phyloP scores from a whole-genome alignment of 2,113 vertebrate species.

The Rhinoptilus africanus region DNA sequence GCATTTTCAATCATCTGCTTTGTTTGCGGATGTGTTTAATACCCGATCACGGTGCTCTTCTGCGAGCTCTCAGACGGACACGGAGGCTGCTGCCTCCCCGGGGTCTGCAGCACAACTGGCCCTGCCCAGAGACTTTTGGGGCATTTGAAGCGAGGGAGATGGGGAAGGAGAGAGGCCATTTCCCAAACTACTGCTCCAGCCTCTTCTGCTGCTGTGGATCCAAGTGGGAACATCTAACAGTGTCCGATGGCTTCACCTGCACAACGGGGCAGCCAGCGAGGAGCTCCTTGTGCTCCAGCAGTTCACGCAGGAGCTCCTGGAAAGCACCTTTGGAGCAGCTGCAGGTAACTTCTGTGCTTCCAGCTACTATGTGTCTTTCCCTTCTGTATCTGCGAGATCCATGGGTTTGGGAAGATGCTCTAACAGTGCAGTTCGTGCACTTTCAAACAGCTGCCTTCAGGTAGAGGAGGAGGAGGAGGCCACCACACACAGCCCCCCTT shows the following conservation, averaged over 20 bases:
- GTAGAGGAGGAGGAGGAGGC: not conserved
- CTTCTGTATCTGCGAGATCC: not conserved
- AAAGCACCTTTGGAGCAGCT: not conserved
- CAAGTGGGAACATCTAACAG: not conserved
- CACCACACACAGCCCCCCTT: not conserved
- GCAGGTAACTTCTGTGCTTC: not conserved
- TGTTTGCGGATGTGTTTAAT: not conserved
- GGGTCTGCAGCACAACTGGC: not conserved
- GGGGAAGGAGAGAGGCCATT: not conserved
- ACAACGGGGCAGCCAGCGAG: fast-evolving
- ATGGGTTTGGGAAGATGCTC: not conserved
- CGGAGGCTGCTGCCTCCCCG: not conserved
- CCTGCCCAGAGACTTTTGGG: not conserved
- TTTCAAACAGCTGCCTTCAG: not conserved
- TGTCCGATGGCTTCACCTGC: fast-evolving
- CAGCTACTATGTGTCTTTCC: not conserved
- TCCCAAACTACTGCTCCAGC: not conserved
- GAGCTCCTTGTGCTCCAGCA: not conserved
- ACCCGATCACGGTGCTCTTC: not conserved
- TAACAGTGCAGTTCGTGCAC: not conserved
- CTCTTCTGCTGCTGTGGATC: not conserved
- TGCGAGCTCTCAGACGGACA: fast-evolving
- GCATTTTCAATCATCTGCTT: not conserved
- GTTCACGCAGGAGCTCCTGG: not conserved
- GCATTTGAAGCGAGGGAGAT: not conserved